A percentile compares a stretch with the other conserved stretches of the same genome.
phyloP scores from a whole-genome alignment of 1,140 invertebrate genomes.

The Sweltsa coloradensis region DNA sequence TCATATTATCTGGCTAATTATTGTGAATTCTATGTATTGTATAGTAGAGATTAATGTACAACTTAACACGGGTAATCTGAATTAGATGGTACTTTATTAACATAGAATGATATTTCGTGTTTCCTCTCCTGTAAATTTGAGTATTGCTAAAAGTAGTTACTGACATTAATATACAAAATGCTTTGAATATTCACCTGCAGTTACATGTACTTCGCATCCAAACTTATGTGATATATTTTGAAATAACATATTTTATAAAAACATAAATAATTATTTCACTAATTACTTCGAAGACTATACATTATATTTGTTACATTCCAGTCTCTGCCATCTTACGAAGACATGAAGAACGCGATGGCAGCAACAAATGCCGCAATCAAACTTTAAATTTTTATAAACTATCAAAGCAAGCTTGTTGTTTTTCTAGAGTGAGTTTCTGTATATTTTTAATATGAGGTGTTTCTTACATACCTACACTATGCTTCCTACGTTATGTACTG shows the following conservation, averaged over 20 bases:
- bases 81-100: not conserved
- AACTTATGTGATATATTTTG: too few relatives aligned
- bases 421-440: too few relatives aligned
- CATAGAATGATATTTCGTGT: not conserved
- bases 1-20: not conserved
- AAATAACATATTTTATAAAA: not conserved
- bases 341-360: slow-evolving; percentile 6
- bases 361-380: slow-evolving; percentile 7
- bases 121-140: not conserved
- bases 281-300: too few relatives aligned
- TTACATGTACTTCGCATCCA: too few relatives aligned
- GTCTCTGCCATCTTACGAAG: slow-evolving; percentile 12
- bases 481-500: too few relatives aligned
- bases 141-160: not conserved
- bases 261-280: slow-evolving; percentile 2
- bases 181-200: too few relatives aligned
- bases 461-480: too few relatives aligned
- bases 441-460: too few relatives aligned
- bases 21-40: not conserved
- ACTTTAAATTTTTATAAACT: not conserved
- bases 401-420: too few relatives aligned
- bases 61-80: not conserved
- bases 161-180: not conserved
- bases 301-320: too few relatives aligned
- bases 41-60: not conserved